These are phyloP conservation scores for Danionella cerebrum DNA, from an alignment of 2,113 vertebrate species.

Conservation along the genomic window DNA sequence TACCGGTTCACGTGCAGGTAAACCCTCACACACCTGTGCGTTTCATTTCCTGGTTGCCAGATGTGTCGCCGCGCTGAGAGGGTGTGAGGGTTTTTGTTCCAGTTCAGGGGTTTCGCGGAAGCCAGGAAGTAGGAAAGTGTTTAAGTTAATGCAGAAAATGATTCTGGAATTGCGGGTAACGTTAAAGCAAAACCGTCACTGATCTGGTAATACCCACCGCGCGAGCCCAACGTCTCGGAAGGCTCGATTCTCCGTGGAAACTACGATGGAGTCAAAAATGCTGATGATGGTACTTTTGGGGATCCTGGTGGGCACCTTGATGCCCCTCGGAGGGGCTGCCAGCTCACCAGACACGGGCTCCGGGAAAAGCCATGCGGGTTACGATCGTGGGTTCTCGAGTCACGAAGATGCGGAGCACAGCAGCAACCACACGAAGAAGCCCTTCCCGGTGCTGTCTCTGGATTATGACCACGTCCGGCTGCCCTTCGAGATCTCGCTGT, in stretches of 20 bases:
- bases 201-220: too few species aligned
- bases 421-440: conserved; percentile 57
- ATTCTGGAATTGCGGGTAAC: neutral
- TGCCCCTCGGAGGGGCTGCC: conserved; percentile 36
- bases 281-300: conserved; percentile 46
- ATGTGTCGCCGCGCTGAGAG: neutral
- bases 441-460: conserved; percentile 80
- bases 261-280: conserved; percentile 13
- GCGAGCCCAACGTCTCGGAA: too few species aligned
- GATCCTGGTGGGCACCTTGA: conserved; percentile 41
- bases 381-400: rapidly evolving
- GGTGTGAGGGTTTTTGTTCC: neutral
- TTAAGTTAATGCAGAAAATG: neutral
- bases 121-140: neutral
- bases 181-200: too few species aligned
- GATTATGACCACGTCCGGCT: conserved; percentile 68
- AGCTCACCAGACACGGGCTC: conserved; percentile 40
- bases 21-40: neutral
- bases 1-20: neutral
- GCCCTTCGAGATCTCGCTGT: conserved; percentile 84
- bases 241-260: neutral
- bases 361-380: too few species aligned
- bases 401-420: neutral
- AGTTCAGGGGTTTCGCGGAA: neutral
- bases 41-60: conserved; percentile 8